Evolutionary conservation across 2,888 invertebrate species (phyloP), one percentile per base, ranked within the genome.

Genomic region (Graphium colonna): DNA sequence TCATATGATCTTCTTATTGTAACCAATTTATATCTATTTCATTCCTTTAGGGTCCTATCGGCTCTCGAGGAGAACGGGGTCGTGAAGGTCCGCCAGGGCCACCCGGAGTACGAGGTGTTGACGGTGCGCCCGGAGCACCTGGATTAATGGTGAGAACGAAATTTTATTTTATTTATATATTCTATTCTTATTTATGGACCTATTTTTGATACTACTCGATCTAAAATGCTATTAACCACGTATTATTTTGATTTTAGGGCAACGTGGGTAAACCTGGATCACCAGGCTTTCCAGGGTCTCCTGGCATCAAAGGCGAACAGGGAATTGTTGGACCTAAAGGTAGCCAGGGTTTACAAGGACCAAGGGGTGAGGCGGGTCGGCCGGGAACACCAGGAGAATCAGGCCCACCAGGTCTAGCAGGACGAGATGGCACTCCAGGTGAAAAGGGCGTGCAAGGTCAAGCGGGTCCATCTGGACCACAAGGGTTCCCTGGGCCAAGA

Each of bases 201-300:
- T n/a, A n/a, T n/a, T n/a, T n/a, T n/a, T n/a, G n/a, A n/a, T n/a
- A n/a, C n/a, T n/a, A n/a, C n/a, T n/a, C n/a, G n/a, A n/a, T n/a
- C n/a, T n/a, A n/a, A n/a, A n/a, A n/a, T n/a, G n/a, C n/a, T n/a
- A n/a, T n/a, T n/a, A n/a, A n/a, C n/a, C n/a, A n/a, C 21, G 21
- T 21, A 21, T 21, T 21, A 21, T 21, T 21, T 21, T 21, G 5
- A 21, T 21, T 21, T 41, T 33, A 95, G 93, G 97, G 97, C 33
- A 91, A 93, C 21, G 84, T 94, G 47, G 97, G 97, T 1, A 96
- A 96, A 82, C 89, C 95, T 15, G 97, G 97, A 1, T 88, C 95
- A 12, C 95, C 96, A 17, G 97, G 97, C 1, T 95, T 96, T 69
- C 95, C 96, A 5, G 97, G 97, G 26, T 91, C 91, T 58, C 93